A percentile compares a stretch with the other conserved stretches of the same genome.
phyloP scores from a whole-genome alignment of 2,797 vertebrate species.

The Enteromius viviparus region DNA sequence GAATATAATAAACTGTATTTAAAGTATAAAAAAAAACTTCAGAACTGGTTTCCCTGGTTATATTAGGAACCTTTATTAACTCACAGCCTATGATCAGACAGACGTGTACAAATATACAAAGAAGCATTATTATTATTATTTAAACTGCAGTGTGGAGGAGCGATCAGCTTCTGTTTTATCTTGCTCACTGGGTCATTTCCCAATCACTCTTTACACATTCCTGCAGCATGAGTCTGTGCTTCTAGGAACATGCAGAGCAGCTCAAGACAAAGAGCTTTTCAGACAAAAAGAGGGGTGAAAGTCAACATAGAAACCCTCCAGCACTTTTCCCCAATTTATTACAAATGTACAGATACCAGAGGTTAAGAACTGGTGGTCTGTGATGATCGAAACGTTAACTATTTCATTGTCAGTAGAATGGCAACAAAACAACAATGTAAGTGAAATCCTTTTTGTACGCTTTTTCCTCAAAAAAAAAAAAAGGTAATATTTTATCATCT shows the following conservation, averaged over 20 bases:
- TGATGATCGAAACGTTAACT: not conserved
- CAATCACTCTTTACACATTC: conserved; percentile 44
- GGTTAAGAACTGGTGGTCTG: conserved; percentile 8
- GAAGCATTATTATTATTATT: not conserved
- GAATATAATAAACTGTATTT: conserved; percentile 1
- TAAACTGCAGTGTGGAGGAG: not conserved
- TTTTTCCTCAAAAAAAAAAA: too few species aligned
- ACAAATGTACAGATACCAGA: not conserved
- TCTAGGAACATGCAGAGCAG: conserved; percentile 48
- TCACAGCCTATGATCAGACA: not conserved
- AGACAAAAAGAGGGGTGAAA: conserved; percentile 18
- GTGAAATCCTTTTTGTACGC: not conserved
- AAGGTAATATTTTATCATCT: not conserved
- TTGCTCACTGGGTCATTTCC: conserved; percentile 11
- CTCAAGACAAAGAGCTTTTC: conserved; percentile 52
- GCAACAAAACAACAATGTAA: not conserved
- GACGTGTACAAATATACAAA: conserved; percentile 1
- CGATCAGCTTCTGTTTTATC: conserved; percentile 1
- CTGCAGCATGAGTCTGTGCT: conserved; percentile 43
- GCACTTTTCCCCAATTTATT: not conserved
- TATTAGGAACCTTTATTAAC: conserved; percentile 6
- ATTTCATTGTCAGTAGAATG: not conserved
- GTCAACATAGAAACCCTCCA: not conserved
- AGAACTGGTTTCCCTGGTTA: conserved; percentile 25
- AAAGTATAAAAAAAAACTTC: not conserved